A percentile compares a stretch with the other conserved stretches of the same genome.
phyloP scores from a whole-genome alignment of 2,113 vertebrate genomes.

The Eubucco bourcierii region DNA sequence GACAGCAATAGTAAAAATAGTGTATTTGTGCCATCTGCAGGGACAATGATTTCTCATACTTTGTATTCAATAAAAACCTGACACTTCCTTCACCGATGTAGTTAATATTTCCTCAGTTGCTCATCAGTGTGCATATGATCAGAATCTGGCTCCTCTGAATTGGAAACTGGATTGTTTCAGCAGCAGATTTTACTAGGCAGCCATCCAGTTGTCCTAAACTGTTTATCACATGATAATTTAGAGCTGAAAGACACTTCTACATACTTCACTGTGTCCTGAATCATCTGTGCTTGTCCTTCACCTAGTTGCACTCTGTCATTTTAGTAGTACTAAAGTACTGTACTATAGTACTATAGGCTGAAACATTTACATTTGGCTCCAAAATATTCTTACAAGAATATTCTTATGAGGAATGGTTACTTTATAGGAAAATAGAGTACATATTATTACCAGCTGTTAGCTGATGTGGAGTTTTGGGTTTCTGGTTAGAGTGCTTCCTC shows the following conservation, averaged over 20 bases:
- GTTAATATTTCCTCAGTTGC: not conserved
- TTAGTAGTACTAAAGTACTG: not conserved
- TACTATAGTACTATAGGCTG: not conserved
- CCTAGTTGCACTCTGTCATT: not conserved
- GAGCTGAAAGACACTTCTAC: not conserved
- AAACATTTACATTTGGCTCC: not conserved
- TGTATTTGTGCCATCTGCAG: not conserved
- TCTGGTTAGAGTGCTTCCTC: conserved; percentile 23
- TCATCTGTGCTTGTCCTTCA: not conserved
- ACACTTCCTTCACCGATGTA: not conserved
- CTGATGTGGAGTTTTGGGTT: not conserved
- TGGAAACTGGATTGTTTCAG: not conserved
- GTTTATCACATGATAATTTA: not conserved
- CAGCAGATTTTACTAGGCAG: not conserved
- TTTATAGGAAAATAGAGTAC: not conserved
- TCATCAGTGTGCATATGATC: fast-evolving
- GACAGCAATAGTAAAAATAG: not conserved
- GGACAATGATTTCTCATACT: not conserved
- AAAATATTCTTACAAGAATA: not conserved
- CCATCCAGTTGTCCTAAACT: not conserved
- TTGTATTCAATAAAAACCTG: not conserved
- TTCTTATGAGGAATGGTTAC: not conserved
- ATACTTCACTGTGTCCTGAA: not conserved
- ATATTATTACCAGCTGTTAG: not conserved
- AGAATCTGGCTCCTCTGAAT: not conserved